These are phyloP conservation scores for Tholera decimalis DNA, from an alignment of 2,888 invertebrate species.

Conservation along the genomic window DNA sequence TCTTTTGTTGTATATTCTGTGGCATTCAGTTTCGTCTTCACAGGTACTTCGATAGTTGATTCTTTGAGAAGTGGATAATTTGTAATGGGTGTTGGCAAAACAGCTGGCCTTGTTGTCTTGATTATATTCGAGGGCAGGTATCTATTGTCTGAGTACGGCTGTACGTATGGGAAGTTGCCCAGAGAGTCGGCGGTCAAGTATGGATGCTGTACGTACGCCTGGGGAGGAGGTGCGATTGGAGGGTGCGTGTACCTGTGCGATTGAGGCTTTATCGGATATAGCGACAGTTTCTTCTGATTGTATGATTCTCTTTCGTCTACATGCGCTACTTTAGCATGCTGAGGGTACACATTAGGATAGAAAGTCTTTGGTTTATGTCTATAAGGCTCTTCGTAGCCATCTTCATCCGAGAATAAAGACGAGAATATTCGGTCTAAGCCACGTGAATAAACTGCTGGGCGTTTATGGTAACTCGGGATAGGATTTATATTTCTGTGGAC, in stretches of 20 bases:
- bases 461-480: constrained; percentile 68
- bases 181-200: constrained; percentile 70
- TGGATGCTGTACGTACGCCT: constrained; percentile 71
- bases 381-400: constrained; percentile 71
- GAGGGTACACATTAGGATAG: constrained; percentile 67
- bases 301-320: constrained; percentile 73
- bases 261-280: constrained; percentile 78
- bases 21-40: constrained; percentile 66
- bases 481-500: constrained; percentile 84
- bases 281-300: constrained; percentile 75
- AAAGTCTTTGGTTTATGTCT: constrained; percentile 73
- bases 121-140: constrained; percentile 72
- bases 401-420: constrained; percentile 83
- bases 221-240: constrained; percentile 73
- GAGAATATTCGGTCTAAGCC: constrained; percentile 85
- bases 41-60: constrained; percentile 70
- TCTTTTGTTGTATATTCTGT: constrained; percentile 74
- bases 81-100: constrained; percentile 78
- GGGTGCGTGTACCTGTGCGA: constrained; percentile 76
- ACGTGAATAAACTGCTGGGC: constrained; percentile 19
- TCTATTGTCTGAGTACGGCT: constrained; percentile 73
- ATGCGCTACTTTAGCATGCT: constrained; percentile 78
- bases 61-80: constrained; percentile 67
- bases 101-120: constrained; percentile 81
- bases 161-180: constrained; percentile 64